phyloP scores from a whole-genome alignment of 1,140 invertebrate genomes.

The Heliconius hermathena region DNA sequence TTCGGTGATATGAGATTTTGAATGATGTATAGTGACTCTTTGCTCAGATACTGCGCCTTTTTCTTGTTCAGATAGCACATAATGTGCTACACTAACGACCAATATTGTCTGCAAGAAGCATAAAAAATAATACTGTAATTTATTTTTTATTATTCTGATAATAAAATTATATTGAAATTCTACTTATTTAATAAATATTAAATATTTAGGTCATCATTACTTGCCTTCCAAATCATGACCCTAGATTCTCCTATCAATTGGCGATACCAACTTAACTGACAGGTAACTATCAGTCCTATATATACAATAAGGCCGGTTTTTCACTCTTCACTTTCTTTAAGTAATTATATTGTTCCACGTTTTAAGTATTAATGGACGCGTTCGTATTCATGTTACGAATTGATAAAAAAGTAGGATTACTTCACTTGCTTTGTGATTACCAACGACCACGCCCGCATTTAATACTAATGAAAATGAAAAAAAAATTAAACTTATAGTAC shows the following conservation, averaged over 20 bases:
- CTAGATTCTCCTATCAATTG: constrained; percentile 33
- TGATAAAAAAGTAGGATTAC: constrained; percentile 37
- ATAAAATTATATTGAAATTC: background rate
- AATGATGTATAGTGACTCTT: constrained; percentile 42
- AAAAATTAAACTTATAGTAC: constrained; percentile 7
- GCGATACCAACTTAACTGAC: constrained; percentile 42
- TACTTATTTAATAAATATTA: background rate
- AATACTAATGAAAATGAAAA: constrained; percentile 5
- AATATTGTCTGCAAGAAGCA: constrained; percentile 34
- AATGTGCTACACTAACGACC: constrained; percentile 42
- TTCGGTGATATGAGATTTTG: constrained; percentile 29
- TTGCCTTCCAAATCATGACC: constrained; percentile 64
- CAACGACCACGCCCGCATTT: constrained; percentile 1
- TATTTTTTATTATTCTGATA: background rate
- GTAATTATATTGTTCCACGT: constrained; percentile 53
- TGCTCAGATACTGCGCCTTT: constrained; percentile 54
- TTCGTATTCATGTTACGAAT: constrained; percentile 42
- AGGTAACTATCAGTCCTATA: constrained; percentile 44
- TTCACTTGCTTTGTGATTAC: constrained; percentile 7
- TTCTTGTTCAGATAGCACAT: constrained; percentile 44
- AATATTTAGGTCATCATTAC: constrained; percentile 32
- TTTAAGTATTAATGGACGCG: constrained; percentile 44
- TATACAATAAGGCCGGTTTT: constrained; percentile 52
- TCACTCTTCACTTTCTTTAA: constrained; percentile 45
- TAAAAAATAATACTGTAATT: background rate